A percentile compares a stretch with the other conserved stretches of the same genome.
Conservation (phyloP, 2,113 vertebrate genomes). For the Platanista minor region DNA sequence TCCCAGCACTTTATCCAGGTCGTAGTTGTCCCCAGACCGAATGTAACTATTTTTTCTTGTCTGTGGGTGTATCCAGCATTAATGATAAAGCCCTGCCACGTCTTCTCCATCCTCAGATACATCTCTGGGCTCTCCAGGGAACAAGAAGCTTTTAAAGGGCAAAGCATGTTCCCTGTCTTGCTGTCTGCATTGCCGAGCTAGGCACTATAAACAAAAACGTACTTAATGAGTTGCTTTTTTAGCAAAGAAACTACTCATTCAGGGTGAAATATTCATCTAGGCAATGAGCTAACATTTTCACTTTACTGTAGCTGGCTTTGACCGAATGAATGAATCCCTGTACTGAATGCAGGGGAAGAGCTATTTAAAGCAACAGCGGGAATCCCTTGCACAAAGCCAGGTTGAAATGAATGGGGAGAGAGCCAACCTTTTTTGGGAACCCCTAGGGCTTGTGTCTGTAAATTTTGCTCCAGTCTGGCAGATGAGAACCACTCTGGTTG, state of each 20-base stretch:
- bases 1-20: neutral
- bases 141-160: neutral
- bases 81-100: fast-evolving
- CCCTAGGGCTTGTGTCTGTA: neutral
- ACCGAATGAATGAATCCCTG: neutral
- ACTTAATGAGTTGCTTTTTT: neutral
- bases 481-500: neutral
- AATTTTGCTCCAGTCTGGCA: neutral
- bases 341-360: neutral
- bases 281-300: neutral
- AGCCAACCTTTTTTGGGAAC: neutral
- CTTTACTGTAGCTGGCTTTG: neutral
- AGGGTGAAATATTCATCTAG: neutral
- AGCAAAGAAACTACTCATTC: neutral
- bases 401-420: neutral
- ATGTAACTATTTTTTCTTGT: neutral
- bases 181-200: neutral
- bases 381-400: neutral
- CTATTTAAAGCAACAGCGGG: neutral
- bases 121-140: neutral
- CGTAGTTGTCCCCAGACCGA: neutral
- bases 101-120: neutral
- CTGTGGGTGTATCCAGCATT: neutral
- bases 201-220: neutral
- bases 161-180: neutral